Evolutionary conservation across 2,113 vertebrate species (phyloP).

Genomic region (Tympanuchus pallidicinctus): DNA sequence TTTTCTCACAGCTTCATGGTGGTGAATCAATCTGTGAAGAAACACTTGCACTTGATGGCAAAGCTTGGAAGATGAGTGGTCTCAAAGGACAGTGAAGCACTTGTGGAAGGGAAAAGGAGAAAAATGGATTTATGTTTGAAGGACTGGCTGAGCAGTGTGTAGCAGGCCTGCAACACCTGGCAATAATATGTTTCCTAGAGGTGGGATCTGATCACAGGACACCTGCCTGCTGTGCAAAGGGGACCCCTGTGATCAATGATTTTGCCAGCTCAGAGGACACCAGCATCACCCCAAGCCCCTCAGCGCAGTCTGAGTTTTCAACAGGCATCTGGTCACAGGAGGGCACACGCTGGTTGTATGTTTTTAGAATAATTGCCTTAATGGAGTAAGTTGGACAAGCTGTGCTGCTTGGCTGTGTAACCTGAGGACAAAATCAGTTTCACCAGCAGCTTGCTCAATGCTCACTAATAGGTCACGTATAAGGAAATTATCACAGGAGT

Average conservation of each 20-base stretch:
- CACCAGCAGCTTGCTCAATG: background rate
- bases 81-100: background rate
- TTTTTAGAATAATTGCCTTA: background rate
- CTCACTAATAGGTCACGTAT: background rate
- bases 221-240: background rate
- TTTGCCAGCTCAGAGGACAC: background rate
- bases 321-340: background rate
- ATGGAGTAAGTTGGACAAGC: background rate
- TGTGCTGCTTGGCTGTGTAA: background rate
- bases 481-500: background rate
- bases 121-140: background rate
- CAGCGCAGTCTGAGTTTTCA: background rate
- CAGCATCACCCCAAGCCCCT: background rate
- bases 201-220: background rate
- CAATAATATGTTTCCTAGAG: background rate
- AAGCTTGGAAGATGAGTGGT: background rate
- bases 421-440: background rate
- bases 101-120: background rate
- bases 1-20: background rate
- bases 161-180: background rate
- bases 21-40: background rate
- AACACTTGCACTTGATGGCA: background rate
- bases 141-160: background rate
- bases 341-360: background rate
- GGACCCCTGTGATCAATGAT: background rate